Evolutionary conservation across 2,797 vertebrate genomes (phyloP).

Genomic region (Rhabdophis nuchalis): DNA sequence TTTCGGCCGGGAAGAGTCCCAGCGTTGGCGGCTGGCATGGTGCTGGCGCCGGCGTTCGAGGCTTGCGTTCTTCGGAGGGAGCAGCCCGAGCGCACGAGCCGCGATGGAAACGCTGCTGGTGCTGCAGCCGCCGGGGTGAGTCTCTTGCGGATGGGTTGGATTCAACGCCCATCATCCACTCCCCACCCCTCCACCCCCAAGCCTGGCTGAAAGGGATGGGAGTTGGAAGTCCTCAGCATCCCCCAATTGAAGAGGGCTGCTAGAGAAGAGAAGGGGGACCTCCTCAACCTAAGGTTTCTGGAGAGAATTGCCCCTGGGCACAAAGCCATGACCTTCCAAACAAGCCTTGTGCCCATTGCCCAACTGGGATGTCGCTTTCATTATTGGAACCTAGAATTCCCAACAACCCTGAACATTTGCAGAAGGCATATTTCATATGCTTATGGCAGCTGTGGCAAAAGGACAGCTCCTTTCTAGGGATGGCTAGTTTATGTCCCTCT

Average conservation of each 20-base stretch:
- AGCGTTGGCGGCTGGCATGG: constrained; percentile 81
- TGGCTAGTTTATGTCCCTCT: not conserved
- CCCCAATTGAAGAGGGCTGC: not conserved
- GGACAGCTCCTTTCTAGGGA: not conserved
- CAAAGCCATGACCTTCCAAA: not conserved
- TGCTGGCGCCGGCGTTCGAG: constrained; percentile 79
- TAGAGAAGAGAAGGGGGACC: not conserved
- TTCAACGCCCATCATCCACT: not conserved
- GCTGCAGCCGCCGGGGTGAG: constrained; percentile 42
- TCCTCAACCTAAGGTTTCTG: no score
- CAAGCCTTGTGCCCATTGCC: not conserved
- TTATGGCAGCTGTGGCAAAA: not conserved
- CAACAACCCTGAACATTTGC: not conserved
- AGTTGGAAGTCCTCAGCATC: not conserved
- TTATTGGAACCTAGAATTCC: no score
- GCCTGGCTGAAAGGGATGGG: not conserved
- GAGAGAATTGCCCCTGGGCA: not conserved
- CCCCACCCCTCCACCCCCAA: no score
- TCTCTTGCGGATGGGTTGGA: not conserved
- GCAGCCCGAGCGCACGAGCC: constrained; percentile 67
- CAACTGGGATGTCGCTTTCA: not conserved
- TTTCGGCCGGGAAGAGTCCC: constrained; percentile 46
- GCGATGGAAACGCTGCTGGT: constrained; percentile 83
- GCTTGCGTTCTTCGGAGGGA: constrained; percentile 70
- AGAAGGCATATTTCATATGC: not conserved